These are phyloP conservation scores for Nephotettix cincticeps DNA, from an alignment of 1,140 invertebrate genomes.

Conservation along the genomic window DNA sequence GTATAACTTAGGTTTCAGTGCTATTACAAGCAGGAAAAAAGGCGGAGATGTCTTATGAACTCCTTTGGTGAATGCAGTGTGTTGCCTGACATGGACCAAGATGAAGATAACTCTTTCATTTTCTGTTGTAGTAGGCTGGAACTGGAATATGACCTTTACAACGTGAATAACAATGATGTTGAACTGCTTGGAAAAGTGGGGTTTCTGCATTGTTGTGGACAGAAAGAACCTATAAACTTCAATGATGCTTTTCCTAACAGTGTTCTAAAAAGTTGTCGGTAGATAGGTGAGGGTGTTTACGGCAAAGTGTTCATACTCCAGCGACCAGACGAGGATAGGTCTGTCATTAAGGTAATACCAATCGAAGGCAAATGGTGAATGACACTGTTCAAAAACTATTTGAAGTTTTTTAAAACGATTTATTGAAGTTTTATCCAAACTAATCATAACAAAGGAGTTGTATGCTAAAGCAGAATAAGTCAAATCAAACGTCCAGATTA, in stretches of 20 bases:
- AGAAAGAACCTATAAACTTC: neutral
- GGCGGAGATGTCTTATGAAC: too few relatives aligned
- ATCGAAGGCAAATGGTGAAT: conserved; percentile 79
- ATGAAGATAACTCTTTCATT: too few relatives aligned
- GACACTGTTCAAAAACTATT: conserved; percentile 84
- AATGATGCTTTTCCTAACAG: neutral
- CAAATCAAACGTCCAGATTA: too few relatives aligned
- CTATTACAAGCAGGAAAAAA: too few relatives aligned
- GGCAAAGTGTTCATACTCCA: conserved; percentile 83
- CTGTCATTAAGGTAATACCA: conserved; percentile 84
- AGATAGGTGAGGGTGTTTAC: conserved; percentile 91
- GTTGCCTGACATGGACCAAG: too few relatives aligned
- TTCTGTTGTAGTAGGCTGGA: too few relatives aligned
- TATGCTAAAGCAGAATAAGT: too few relatives aligned
- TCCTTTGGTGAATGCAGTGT: too few relatives aligned
- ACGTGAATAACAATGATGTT: neutral
- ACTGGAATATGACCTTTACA: neutral
- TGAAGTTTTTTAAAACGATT: too few relatives aligned
- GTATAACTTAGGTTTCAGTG: too few relatives aligned
- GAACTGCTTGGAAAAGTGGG: neutral
- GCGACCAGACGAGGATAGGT: conserved; percentile 47
- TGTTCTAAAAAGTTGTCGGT: too few relatives aligned
- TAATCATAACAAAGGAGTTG: conserved; percentile 83
- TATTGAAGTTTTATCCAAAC: conserved; percentile 87
- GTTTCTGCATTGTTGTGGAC: neutral